A percentile compares a stretch with the other conserved stretches of the same genome.
These are phyloP conservation scores for Orchesella cincta DNA, from an alignment of 1,140 invertebrate genomes.

Conservation along the genomic window DNA sequence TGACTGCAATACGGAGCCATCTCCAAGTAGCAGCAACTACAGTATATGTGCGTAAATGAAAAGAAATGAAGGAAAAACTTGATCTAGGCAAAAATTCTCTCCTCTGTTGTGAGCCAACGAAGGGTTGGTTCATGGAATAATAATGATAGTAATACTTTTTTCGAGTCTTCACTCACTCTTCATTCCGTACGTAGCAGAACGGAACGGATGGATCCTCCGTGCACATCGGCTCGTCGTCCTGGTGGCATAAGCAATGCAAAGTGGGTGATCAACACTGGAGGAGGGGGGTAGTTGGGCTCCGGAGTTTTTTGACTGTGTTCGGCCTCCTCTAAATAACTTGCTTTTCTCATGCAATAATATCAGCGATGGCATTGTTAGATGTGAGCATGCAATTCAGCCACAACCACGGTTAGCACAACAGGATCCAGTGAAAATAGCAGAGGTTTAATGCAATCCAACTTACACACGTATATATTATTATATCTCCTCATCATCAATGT, in stretches of 20 bases:
- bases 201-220: conserved; percentile 1
- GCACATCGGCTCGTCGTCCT: neutral
- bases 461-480: too few species aligned
- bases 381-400: neutral
- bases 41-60: neutral
- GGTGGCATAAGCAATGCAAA: neutral
- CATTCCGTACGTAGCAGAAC: too few species aligned
- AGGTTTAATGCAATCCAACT: too few species aligned
- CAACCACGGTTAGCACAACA: neutral
- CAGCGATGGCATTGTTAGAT: neutral
- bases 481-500: too few species aligned
- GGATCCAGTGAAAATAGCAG: too few species aligned
- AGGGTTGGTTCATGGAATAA: neutral
- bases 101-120: neutral
- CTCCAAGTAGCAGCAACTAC: too few species aligned
- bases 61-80: neutral
- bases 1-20: too few species aligned
- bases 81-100: neutral
- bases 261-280: neutral
- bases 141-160: neutral
- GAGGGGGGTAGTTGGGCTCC: conserved; percentile 4
- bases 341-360: neutral
- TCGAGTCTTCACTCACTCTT: too few species aligned
- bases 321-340: neutral
- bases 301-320: neutral